Evolutionary conservation across 1,140 invertebrate genomes (phyloP).

Genomic region (Pachyrhynchus sulphureomaculatus): DNA sequence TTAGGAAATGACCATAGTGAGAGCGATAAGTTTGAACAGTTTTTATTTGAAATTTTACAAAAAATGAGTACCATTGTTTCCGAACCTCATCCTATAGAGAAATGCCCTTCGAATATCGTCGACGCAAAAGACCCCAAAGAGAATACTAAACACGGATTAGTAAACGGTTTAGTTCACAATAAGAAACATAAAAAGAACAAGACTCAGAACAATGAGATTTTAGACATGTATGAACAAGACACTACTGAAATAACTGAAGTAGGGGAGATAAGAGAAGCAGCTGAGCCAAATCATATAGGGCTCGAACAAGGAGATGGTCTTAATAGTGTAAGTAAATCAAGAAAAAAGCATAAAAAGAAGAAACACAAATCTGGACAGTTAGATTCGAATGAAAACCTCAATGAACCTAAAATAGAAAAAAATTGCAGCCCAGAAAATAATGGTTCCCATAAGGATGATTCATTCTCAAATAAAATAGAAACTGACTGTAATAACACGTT

Average conservation of each 20-base stretch:
- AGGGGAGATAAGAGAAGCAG: neutral
- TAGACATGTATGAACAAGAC: slow-evolving; percentile 15
- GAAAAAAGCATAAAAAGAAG: slow-evolving; percentile 29
- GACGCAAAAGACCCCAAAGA: slow-evolving; percentile 25
- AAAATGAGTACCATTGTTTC: slow-evolving; percentile 23
- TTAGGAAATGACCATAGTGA: slow-evolving; percentile 16
- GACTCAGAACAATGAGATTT: neutral
- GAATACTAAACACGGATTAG: slow-evolving; percentile 39
- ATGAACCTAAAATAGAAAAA: slow-evolving; percentile 11
- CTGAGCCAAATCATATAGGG: slow-evolving; percentile 1
- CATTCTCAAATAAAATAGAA: slow-evolving; percentile 10
- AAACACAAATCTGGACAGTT: slow-evolving; percentile 30
- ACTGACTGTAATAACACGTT: neutral
- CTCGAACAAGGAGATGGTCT: slow-evolving; percentile 6
- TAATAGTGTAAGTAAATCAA: slow-evolving; percentile 34
- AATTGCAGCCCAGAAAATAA: slow-evolving; percentile 3
- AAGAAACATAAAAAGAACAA: slow-evolving; percentile 25
- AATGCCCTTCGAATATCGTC: slow-evolving; percentile 18
- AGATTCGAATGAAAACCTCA: slow-evolving; percentile 36
- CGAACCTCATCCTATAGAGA: slow-evolving; percentile 15
- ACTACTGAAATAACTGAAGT: slow-evolving; percentile 7
- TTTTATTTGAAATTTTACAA: slow-evolving; percentile 9
- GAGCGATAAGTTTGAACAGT: neutral
- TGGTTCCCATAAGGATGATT: neutral
- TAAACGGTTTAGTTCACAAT: slow-evolving; percentile 37